Percentiles rank a stretch among this genome's conserved stretches.
These are phyloP conservation scores for Orthosia incerta DNA, from an alignment of 2,888 invertebrate genomes.

Conservation along the genomic window DNA sequence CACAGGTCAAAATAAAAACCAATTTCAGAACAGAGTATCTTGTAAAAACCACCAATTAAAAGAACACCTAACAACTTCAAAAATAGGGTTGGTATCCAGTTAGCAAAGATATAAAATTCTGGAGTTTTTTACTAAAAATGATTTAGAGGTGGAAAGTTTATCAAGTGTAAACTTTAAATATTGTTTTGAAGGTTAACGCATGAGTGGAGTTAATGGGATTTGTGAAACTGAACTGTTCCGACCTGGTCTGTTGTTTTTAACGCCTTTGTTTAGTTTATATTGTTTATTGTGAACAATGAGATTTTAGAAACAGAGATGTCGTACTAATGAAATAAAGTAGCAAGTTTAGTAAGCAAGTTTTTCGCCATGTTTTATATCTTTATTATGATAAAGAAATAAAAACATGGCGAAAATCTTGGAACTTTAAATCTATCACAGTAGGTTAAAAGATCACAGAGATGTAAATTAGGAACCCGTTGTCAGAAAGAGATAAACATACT, in stretches of 20 bases:
- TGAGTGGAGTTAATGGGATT: conserved; percentile 50
- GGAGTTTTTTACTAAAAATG: conserved; percentile 35
- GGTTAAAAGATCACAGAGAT: no score
- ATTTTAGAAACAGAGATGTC: no score
- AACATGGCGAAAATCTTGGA: no score
- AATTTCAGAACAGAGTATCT: conserved; percentile 21
- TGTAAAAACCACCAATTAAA: background rate
- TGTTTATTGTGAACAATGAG: background rate
- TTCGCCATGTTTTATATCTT: no score
- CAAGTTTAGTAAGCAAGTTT: no score
- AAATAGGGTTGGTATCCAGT: conserved; percentile 3
- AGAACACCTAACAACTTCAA: background rate
- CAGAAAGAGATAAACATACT: no score
- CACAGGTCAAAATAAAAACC: conserved; percentile 27
- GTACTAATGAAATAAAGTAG: no score
- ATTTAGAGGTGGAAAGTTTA: conserved; percentile 50
- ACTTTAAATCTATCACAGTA: no score
- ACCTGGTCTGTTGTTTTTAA: conserved; percentile 11
- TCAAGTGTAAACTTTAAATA: conserved; percentile 64
- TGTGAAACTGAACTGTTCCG: conserved; percentile 13
- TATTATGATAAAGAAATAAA: no score
- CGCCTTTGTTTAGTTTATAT: conserved; percentile 21
- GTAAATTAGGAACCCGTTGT: no score
- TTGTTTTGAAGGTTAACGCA: conserved; percentile 51
- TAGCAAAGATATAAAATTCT: background rate